Percentiles rank a stretch among this genome's conserved stretches.
Conservation (phyloP, 2,888 invertebrate genomes). For the Troides oblongomaculatus region DNA sequence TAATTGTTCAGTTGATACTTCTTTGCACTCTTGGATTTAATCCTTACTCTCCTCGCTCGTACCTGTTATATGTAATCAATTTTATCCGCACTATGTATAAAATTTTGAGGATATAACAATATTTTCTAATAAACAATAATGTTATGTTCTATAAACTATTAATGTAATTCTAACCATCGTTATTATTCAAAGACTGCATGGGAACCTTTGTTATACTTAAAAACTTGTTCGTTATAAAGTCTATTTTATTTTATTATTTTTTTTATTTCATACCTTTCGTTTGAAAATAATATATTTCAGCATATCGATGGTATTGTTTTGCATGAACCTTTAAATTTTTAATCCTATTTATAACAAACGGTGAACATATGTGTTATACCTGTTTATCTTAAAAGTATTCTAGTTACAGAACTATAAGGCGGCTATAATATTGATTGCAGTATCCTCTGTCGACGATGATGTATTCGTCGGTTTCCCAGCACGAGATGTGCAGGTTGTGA, state of each 20-base stretch:
- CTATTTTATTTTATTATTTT: neutral
- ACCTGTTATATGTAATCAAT: constrained; percentile 39
- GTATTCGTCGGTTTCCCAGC: constrained; percentile 83
- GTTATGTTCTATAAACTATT: neutral
- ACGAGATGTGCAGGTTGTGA: constrained; percentile 85
- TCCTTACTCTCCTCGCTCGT: constrained; percentile 35
- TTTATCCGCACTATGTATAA: constrained; percentile 31
- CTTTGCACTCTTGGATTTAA: constrained; percentile 44
- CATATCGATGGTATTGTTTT: neutral
- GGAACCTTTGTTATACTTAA: neutral
- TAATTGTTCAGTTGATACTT: constrained; percentile 36
- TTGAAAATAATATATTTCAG: neutral
- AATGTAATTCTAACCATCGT: neutral
- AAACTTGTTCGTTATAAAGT: neutral
- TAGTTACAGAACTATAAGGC: neutral
- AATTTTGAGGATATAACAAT: constrained; percentile 1
- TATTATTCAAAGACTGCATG: constrained; percentile 14
- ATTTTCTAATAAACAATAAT: neutral
- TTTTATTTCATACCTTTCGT: neutral
- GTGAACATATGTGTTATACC: neutral
- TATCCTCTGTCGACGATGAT: constrained; percentile 78
- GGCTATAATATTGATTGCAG: constrained; percentile 49
- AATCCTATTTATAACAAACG: neutral
- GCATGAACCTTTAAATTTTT: constrained; percentile 5
- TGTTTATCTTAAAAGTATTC: neutral